Percentiles rank a stretch among this genome's conserved stretches.
phyloP scores from a whole-genome alignment of 2,113 vertebrate species.

The Setophaga petechia region DNA sequence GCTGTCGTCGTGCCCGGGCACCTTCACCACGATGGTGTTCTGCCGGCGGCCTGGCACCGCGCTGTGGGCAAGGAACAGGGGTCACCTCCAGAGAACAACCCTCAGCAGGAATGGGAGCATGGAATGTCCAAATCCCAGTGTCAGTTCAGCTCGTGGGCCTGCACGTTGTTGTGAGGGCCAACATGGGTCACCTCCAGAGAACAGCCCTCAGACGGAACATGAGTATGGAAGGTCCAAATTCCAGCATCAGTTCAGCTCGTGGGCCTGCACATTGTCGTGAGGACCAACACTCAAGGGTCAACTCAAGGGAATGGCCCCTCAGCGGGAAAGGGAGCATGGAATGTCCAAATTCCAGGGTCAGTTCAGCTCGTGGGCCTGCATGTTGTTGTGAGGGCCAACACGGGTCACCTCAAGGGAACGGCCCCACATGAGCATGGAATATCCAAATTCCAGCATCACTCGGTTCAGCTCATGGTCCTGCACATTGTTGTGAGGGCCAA shows the following conservation, averaged over 20 bases:
- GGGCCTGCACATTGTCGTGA: rapidly evolving
- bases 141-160: not conserved
- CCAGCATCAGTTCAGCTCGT: too few relatives aligned
- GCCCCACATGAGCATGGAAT: not conserved
- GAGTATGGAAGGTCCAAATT: not conserved
- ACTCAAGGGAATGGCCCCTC: too few relatives aligned
- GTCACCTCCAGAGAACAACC: not conserved
- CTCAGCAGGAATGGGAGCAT: not conserved
- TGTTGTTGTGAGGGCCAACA: rapidly evolving
- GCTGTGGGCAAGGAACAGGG: slow-evolving; percentile 48
- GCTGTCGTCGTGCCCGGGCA: slow-evolving; percentile 89
- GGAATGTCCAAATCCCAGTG: not conserved
- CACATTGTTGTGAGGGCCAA: too few relatives aligned
- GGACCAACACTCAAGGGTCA: too few relatives aligned
- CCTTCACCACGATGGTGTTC: slow-evolving; percentile 97
- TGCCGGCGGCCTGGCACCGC: slow-evolving; percentile 87
- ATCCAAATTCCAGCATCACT: not conserved
- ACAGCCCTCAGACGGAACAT: too few relatives aligned
- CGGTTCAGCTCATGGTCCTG: too few relatives aligned
- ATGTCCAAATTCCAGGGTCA: not conserved
- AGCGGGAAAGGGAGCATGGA: too few relatives aligned
- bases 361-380: rapidly evolving
- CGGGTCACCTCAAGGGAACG: rapidly evolving
- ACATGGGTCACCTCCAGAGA: rapidly evolving
- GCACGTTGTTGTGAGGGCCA: not conserved